phyloP scores from a whole-genome alignment of 1,140 invertebrate genomes.

The Sarcophaga peregrina region DNA sequence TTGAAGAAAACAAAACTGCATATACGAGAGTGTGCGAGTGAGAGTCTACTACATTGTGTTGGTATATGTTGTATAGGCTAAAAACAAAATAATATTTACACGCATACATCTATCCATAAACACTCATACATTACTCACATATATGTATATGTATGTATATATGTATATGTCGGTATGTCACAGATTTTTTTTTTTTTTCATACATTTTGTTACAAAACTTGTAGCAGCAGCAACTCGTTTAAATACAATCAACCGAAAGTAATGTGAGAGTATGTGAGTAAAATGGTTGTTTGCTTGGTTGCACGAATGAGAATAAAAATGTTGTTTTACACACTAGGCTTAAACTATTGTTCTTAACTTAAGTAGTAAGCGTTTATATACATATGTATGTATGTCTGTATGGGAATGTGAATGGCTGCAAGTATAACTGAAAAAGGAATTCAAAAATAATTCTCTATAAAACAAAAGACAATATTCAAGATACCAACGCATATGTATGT shows the following conservation, averaged over 20 bases:
- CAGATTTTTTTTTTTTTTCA: not conserved
- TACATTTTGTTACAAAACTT: conserved; percentile 4
- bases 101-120: not conserved
- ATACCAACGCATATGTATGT: not conserved
- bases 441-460: not conserved
- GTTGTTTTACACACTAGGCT: conserved; percentile 35
- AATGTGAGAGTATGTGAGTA: not conserved
- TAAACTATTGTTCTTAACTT: conserved; percentile 9
- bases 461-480: conserved; percentile 16
- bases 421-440: conserved; percentile 19
- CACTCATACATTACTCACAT: not conserved
- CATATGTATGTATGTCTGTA: not conserved
- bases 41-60: too few species aligned
- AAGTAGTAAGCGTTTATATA: not conserved
- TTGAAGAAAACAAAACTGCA: conserved; percentile 37
- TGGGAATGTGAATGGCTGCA: conserved; percentile 3
- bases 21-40: not conserved
- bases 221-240: not conserved
- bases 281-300: not conserved
- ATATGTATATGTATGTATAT: not conserved
- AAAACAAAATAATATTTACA: conserved; percentile 17
- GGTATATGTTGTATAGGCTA: not conserved
- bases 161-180: not conserved
- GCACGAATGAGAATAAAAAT: not conserved
- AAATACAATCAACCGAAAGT: not conserved